Evolutionary conservation across 2,113 vertebrate species (phyloP), one percentile per base, ranked within the genome.

Genomic region (Ranitomeya variabilis): DNA sequence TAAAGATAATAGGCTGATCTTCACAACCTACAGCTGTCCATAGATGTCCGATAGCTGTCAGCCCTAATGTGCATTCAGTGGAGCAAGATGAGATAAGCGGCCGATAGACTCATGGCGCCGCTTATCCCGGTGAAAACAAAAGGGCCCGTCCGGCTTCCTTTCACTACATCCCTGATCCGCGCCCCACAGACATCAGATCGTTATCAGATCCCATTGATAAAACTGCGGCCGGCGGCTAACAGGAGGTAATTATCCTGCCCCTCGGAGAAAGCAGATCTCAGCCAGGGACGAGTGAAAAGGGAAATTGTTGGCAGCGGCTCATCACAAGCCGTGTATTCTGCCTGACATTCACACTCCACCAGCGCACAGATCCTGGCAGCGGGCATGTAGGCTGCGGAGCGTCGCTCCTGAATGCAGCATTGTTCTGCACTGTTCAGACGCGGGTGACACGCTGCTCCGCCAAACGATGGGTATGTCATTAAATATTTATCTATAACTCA

Each of bases 401-500:
- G 13, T 45, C 6, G 14, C 55, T 19, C 9, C 55, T 88, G 79
- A 88, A 77, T 52, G 69, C 19, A 37, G 55, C 13, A 76, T 83
- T 83, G 80, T 88, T 73, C 62, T 15, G n/a, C 18, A 13, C 86
- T 73, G 54, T 31, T 52, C 86, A 54, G 71, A 88, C 52, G 87
- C 76, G 62, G 87, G 76, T 76, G 81, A 78, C 59, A 16, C 19
- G 11, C 21, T 7, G 31, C 57, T 73, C 69, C 59, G 57, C 87
- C 80, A 83, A 83, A 88, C 54, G 80, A 87, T 21, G 15, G 16
- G 21, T 18, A 12, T 78, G 81, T 67, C 71, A 83, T 83, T 78
- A 89, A 89, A 89, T 84, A 89, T 89, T 89, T 77, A 89, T 51
- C 59, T 31, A 51, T 10, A 26, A 37, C 80, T 76, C 80, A 83